Evolutionary conservation across 2,888 invertebrate genomes (phyloP), one percentile per base, ranked within the genome.

Genomic region (Lypha dubia): DNA sequence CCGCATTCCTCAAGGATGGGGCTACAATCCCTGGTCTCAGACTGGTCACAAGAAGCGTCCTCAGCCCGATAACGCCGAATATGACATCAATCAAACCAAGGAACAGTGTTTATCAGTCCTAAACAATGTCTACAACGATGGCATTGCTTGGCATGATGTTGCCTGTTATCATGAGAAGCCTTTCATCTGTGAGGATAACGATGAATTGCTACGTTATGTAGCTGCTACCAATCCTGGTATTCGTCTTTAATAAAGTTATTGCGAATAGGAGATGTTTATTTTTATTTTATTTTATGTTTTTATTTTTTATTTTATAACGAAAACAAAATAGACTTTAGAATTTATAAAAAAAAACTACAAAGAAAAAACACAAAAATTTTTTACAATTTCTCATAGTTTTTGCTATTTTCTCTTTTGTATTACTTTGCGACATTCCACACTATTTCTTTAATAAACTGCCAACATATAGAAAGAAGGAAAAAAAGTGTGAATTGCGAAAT

Each of bases 101-200:
- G 97, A 98, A 92, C 97, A 97, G 46, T 98, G 98, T 89, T 92
- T 98, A 89, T 96, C 97, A 77, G 94, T 97, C 86, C 94, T 98
- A 86, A 97, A 98, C 94, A 98, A 98, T 92, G 97, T 98, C 8
- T 98, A 98, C 94, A 97, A 96, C 90, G 98, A 98, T 90, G 97
- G 97, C 87, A 97, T 98, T 91, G 97, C 96, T 87, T 98, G 97
- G 97, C 97, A 97, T 93, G 97, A 97, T 92, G 97, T 97, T 73
- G 97, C 97, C 86, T 97, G 97, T 92, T 97, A 97, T 92, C 97
- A 97, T 93, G 97, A 97, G 93, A 98, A 98, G 91, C 97, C 97
- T 1, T 95, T 97, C 91, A 95, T 98, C 88, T 98, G 97, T 92
- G 98, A 97, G 91, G 97, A 98, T 92, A 96, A 96, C 84, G 97